Evolutionary conservation across 2,113 vertebrate genomes (phyloP).

Genomic region (Pelusios castaneus): DNA sequence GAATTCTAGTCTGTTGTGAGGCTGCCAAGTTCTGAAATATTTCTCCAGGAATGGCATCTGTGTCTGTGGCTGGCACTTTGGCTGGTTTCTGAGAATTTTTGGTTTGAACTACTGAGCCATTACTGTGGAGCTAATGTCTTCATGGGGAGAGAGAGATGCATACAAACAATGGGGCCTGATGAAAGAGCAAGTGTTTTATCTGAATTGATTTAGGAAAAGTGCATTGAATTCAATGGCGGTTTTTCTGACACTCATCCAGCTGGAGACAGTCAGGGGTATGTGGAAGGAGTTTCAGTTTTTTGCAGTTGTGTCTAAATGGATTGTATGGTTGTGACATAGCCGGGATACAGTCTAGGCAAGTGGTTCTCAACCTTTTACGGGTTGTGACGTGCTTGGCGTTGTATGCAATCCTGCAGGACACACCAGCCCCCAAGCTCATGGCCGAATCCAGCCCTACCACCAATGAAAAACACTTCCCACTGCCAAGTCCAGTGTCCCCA

Average conservation of each 20-base stretch:
- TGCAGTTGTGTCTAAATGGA: no score
- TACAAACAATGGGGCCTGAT: background rate
- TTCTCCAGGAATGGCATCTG: slow-evolving; percentile 40
- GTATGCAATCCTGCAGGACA: no score
- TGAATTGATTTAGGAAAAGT: background rate
- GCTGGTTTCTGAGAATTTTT: background rate
- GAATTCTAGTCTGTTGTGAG: slow-evolving; percentile 22
- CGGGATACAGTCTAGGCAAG: background rate
- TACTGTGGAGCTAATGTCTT: background rate
- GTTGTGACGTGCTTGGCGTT: no score
- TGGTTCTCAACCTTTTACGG: no score
- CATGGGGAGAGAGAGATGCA: no score
- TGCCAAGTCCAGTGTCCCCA: no score
- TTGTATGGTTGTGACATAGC: background rate
- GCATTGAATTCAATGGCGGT: background rate
- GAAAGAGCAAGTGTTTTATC: background rate
- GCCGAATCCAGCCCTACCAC: no score
- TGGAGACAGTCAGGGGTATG: background rate
- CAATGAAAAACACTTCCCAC: no score
- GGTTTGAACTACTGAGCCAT: slow-evolving; percentile 11
- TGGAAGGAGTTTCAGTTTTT: background rate
- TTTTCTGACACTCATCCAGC: background rate
- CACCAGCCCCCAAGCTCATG: no score
- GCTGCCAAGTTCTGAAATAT: slow-evolving; percentile 19
- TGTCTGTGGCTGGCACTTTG: slow-evolving; percentile 27